Conservation (phyloP, 2,888 invertebrate genomes). For the Parnassius mnemosyne region DNA sequence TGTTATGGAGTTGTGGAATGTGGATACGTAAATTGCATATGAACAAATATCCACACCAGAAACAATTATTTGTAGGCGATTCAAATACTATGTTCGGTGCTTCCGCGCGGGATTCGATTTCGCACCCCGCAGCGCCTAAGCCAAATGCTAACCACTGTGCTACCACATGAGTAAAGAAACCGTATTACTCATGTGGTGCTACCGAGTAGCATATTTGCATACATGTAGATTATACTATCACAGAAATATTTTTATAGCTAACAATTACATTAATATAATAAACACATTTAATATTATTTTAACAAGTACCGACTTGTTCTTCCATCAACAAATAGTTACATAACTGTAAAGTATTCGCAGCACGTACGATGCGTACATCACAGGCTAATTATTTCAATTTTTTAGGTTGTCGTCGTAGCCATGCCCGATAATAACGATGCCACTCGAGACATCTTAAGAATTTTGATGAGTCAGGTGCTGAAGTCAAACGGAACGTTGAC, state of each 20-base stretch:
- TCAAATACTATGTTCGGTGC: no score
- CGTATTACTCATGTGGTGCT: no score
- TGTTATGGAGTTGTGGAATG: no score
- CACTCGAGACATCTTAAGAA: constrained; percentile 53
- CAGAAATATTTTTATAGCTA: background rate
- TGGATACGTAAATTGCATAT: no score
- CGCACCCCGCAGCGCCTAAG: no score
- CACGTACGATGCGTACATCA: constrained; percentile 50
- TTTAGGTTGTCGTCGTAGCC: constrained; percentile 58
- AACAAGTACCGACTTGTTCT: constrained; percentile 15
- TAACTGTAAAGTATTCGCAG: constrained; percentile 37
- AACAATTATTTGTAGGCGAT: no score
- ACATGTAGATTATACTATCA: no score
- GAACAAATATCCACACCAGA: no score
- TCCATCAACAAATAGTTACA: constrained; percentile 29
- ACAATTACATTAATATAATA: constrained; percentile 4
- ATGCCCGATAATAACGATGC: constrained; percentile 59
- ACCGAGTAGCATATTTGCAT: no score
- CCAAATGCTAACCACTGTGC: no score
- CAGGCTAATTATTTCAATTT: constrained; percentile 72
- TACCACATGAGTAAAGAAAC: no score
- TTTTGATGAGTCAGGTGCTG: constrained; percentile 51
- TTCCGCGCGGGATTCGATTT: no score
- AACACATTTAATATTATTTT: constrained; percentile 14
- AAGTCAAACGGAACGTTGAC: constrained; percentile 22